Evolutionary conservation across 2,113 vertebrate genomes (phyloP), one percentile per base, ranked within the genome.

Genomic region (Stegostoma tigrinum): DNA sequence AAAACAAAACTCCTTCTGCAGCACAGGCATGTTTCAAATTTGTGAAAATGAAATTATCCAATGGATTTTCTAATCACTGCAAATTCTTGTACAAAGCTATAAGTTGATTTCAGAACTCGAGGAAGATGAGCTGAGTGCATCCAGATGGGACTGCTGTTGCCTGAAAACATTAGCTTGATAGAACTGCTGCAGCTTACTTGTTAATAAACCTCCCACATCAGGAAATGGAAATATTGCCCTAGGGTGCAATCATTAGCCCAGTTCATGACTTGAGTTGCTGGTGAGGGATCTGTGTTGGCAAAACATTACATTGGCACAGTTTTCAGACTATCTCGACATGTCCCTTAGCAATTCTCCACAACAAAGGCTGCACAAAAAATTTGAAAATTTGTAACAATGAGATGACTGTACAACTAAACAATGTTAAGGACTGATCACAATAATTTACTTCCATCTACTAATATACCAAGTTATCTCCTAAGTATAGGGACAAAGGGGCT

Each of bases 201-300:
- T 94, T 68, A 94, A 94, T 94, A 94, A 94, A 72, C 66, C 67
- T 94, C 67, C 67, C 42, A 94, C 42, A 94, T 70, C 23, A 94
- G 93, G 67, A 94, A 94, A 23, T 94, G 93, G 67, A 94, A 70
- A 68, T 8, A 94, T 94, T 94, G n/a, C 38, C 38, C 64, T 66
- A 42, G 64, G 91, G 64, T 94, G 91, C 21, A 94, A 68, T 94
- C 93, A 94, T 70, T 94, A 70, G 38, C 66, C 93, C 23, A 94
- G 24, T 21, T 48, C 67, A 72, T 72, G 64, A 72, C 42, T 94
- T 72, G 42, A 48, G 42, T 94, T 45, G 93, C 23, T 70, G 66
- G 93, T 89, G 45, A 89, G 86, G 86, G 86, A 89, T 89, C 23
- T 30, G 48, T 89, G 86, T 89, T 83, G 86, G 45, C 52, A 23